These are phyloP conservation scores for Poecile montanus DNA, from an alignment of 2,797 vertebrate genomes.

Conservation along the genomic window DNA sequence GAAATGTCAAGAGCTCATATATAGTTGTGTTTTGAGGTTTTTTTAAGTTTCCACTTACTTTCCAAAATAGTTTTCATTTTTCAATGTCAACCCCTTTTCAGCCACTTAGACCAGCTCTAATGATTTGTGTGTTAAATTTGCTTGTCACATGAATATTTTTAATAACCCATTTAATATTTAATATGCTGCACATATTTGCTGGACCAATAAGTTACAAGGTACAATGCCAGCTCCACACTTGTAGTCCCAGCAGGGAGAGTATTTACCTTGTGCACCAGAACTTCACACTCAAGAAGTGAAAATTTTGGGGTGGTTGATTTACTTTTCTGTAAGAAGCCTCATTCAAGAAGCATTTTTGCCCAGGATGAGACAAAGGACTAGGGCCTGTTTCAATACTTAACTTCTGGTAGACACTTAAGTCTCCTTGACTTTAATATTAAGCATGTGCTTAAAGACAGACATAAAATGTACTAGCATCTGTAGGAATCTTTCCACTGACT, in stretches of 20 bases:
- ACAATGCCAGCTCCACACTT: not conserved
- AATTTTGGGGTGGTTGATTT: not conserved
- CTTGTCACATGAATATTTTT: conserved; percentile 52
- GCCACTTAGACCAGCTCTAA: conserved; percentile 67
- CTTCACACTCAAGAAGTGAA: not conserved
- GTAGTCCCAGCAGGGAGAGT: not conserved
- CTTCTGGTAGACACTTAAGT: conserved; percentile 53
- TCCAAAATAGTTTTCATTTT: conserved; percentile 80
- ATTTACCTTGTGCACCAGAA: not conserved
- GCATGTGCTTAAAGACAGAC: conserved; percentile 37
- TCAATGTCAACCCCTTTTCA: conserved; percentile 76
- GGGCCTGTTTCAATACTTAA: conserved; percentile 55
- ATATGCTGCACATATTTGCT: not conserved
- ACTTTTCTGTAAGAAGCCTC: not conserved
- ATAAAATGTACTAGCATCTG: conserved; percentile 52
- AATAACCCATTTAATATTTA: conserved; percentile 62
- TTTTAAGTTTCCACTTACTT: conserved; percentile 75
- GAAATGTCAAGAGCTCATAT: conserved; percentile 74
- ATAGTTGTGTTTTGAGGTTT: conserved; percentile 21
- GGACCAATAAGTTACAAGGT: conserved; percentile 4
- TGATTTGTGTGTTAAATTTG: conserved; percentile 65
- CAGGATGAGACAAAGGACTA: not conserved
- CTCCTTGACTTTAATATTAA: conserved; percentile 51
- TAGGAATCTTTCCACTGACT: conserved; percentile 64
- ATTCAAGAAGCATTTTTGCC: not conserved